These are phyloP conservation scores for Morelia viridis DNA, from an alignment of 2,797 vertebrate genomes.

Conservation along the genomic window DNA sequence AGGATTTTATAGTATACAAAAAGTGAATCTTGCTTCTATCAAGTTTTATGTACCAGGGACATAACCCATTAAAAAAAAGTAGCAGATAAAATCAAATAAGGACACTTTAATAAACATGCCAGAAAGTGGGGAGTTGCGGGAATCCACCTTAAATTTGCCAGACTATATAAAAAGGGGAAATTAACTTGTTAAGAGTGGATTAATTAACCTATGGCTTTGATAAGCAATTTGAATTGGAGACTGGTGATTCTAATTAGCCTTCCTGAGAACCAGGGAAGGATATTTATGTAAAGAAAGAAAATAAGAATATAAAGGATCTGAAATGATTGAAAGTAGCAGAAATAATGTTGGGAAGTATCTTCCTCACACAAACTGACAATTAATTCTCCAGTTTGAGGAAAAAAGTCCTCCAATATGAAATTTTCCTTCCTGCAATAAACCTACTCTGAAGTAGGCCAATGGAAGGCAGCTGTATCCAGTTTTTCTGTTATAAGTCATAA, in stretches of 20 bases:
- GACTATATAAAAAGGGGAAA: neutral
- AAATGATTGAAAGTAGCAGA: neutral
- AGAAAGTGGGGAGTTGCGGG: neutral
- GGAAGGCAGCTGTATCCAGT: neutral
- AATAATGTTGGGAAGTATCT: neutral
- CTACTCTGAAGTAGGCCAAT: neutral
- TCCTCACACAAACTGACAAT: neutral
- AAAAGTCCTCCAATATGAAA: neutral
- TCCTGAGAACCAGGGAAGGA: neutral
- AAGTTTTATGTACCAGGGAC: neutral
- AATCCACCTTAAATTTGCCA: neutral
- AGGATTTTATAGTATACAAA: neutral
- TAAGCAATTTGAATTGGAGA: neutral
- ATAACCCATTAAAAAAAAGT: neutral
- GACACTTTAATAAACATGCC: neutral
- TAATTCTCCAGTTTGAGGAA: neutral
- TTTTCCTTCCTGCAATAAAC: neutral
- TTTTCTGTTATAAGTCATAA: neutral
- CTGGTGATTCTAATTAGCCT: neutral
- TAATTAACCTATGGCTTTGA: neutral
- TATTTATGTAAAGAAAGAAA: neutral
- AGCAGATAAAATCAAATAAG: neutral
- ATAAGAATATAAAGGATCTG: neutral
- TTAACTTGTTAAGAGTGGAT: neutral
- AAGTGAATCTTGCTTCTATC: neutral